Evolutionary conservation across 1,140 invertebrate genomes (phyloP).

Genomic region (Achatina immaculata): DNA sequence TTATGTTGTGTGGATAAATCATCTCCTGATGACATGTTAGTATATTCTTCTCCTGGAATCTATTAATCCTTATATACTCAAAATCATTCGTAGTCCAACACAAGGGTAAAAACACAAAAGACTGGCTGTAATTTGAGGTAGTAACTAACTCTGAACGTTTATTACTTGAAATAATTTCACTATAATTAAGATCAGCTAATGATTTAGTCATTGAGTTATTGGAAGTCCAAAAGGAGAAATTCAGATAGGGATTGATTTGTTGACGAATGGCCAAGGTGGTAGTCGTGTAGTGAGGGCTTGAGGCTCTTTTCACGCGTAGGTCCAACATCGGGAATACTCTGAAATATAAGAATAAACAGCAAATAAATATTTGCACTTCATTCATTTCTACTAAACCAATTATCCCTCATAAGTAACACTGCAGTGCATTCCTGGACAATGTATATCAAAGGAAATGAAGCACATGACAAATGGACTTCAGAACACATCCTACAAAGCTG

Average conservation of each 20-base stretch:
- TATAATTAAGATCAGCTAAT: conserved; percentile 29
- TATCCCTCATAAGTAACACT: no score
- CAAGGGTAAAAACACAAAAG: background rate
- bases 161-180: conserved; percentile 16
- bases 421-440: no score
- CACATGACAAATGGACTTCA: no score
- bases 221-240: conserved; percentile 12
- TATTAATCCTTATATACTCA: background rate
- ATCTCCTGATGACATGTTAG: background rate
- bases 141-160: conserved; percentile 6
- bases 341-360: conserved; percentile 19
- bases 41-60: no score
- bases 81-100: background rate
- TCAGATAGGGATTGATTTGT: conserved; percentile 5
- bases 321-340: conserved; percentile 32
- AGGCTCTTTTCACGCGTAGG: background rate
- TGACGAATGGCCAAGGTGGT: background rate
- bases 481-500: no score
- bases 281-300: background rate
- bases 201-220: conserved; percentile 30
- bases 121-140: background rate
- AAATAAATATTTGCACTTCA: no score
- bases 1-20: background rate
- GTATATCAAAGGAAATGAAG: no score
- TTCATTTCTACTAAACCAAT: no score